phyloP scores from a whole-genome alignment of 2,113 vertebrate species.

The Puffinus mauretanicus region DNA sequence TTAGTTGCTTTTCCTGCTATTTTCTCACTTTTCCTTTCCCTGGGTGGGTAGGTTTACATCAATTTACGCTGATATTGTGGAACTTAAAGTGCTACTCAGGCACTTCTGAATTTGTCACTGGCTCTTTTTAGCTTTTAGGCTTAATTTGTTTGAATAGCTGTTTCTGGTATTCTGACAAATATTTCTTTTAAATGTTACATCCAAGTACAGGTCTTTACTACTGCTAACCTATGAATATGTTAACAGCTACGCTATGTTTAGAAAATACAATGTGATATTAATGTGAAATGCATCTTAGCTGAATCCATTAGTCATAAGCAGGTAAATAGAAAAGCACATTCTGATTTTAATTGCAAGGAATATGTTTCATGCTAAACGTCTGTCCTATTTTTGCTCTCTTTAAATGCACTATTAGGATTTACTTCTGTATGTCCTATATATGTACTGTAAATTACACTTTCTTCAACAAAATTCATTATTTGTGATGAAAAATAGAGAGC shows the following conservation, averaged over 20 bases:
- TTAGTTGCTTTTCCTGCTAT: conserved; percentile 35
- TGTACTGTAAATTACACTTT: conserved; percentile 1
- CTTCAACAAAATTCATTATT: conserved; percentile 42
- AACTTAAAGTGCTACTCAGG: neutral
- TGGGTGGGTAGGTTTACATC: conserved; percentile 3
- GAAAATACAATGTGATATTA: conserved; percentile 67
- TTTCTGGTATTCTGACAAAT: conserved; percentile 11
- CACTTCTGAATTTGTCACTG: conserved; percentile 13
- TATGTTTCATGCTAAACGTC: conserved; percentile 46
- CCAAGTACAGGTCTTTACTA: neutral
- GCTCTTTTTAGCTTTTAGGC: conserved; percentile 60
- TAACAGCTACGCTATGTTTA: conserved; percentile 34
- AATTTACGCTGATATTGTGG: conserved; percentile 1
- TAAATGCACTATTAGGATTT: neutral
- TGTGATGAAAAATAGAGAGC: conserved; percentile 21
- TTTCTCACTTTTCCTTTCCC: conserved; percentile 54
- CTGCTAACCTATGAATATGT: conserved; percentile 12
- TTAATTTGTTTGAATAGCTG: conserved; percentile 67
- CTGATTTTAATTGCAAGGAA: conserved; percentile 67
- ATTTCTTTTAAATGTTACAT: conserved; percentile 17
- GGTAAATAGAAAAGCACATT: conserved; percentile 62
- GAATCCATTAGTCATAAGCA: conserved; percentile 57
- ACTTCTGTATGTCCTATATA: neutral
- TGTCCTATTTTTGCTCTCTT: conserved; percentile 32
- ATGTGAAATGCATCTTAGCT: conserved; percentile 61